Percentiles rank a stretch among this genome's conserved stretches.
phyloP scores from a whole-genome alignment of 2,888 invertebrate species.

The Suillia variegata region DNA sequence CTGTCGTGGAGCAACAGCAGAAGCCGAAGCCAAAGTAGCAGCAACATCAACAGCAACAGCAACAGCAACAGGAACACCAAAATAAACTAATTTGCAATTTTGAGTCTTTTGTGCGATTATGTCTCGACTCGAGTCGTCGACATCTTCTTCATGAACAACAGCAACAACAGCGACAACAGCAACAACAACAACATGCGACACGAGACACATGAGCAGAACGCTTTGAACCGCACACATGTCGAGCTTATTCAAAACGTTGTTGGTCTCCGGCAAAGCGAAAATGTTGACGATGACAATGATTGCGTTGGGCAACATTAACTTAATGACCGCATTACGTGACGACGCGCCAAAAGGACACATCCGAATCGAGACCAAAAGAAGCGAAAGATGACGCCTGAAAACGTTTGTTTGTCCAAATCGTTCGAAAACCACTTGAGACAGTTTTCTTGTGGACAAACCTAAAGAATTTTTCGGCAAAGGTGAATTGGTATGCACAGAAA shows the following conservation, averaged over 20 bases:
- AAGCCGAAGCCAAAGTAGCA: neutral
- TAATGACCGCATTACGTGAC: constrained; percentile 35
- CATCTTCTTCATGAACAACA: constrained; percentile 7
- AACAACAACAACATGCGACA: no score
- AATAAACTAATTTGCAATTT: constrained; percentile 35
- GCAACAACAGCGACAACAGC: no score
- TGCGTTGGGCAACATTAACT: constrained; percentile 32
- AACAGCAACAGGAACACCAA: constrained; percentile 11
- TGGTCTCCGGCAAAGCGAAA: neutral
- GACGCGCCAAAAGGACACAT: constrained; percentile 11
- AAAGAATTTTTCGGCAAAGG: no score
- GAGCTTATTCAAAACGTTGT: neutral
- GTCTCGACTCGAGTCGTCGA: constrained; percentile 3
- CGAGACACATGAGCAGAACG: neutral
- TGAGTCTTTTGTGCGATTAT: constrained; percentile 19
- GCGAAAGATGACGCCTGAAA: no score
- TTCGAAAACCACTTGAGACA: no score
- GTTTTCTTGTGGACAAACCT: no score
- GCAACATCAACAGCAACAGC: neutral
- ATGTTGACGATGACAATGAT: constrained; percentile 25
- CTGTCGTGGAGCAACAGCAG: no score
- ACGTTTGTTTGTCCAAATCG: no score
- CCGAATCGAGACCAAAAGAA: no score
- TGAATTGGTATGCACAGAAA: no score
- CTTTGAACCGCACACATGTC: constrained; percentile 9